Percentiles rank a stretch among this genome's conserved stretches.
Conservation (phyloP, 1,140 invertebrate species). For the Chironomus striatipennis region DNA sequence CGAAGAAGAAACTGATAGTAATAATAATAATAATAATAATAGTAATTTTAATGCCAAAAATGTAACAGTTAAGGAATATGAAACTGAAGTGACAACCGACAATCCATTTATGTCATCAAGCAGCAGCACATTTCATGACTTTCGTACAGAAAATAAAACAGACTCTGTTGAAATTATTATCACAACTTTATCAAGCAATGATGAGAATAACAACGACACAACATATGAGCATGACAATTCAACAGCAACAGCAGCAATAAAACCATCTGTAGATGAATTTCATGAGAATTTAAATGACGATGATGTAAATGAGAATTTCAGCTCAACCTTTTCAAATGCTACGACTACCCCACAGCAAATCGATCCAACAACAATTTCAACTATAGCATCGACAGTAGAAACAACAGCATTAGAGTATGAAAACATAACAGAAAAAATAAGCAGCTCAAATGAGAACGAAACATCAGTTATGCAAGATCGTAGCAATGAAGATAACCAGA, state of each 20-base stretch:
- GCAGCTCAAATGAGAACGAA: neutral
- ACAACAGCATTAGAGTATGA: neutral
- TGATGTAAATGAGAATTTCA: neutral
- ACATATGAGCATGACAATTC: neutral
- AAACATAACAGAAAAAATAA: neutral
- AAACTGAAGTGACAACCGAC: neutral
- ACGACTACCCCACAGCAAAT: neutral
- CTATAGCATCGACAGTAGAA: neutral
- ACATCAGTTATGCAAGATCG: neutral
- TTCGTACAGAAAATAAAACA: neutral
- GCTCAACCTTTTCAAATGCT: no score
- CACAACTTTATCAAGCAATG: neutral
- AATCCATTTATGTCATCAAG: conserved; percentile 5
- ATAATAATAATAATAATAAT: neutral
- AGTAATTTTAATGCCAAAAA: neutral
- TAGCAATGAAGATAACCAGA: neutral
- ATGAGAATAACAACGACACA: neutral
- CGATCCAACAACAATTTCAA: neutral
- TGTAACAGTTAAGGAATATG: neutral
- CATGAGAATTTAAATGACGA: neutral
- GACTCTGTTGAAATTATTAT: conserved; percentile 3
- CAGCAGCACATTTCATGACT: neutral
- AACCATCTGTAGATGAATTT: neutral
- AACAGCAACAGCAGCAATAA: no score
- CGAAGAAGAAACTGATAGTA: neutral